Evolutionary conservation across 2,797 vertebrate species (phyloP).

Genomic region (Stomatorhinus walkeri): DNA sequence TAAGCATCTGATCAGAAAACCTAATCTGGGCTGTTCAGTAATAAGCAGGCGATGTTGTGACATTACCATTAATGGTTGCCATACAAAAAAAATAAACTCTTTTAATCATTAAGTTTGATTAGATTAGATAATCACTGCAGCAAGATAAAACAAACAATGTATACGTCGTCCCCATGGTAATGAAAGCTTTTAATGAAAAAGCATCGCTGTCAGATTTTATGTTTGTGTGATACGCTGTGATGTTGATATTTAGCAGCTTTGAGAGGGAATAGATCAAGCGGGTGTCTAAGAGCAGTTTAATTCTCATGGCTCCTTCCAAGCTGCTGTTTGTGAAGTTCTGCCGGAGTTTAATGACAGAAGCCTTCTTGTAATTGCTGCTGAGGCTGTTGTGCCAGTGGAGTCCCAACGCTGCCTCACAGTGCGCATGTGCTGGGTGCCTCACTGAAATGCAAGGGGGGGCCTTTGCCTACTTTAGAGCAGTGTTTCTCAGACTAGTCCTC

Average conservation of each 20-base stretch:
- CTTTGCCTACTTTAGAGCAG: not conserved
- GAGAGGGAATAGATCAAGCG: not conserved
- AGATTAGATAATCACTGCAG: not conserved
- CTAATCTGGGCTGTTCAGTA: not conserved
- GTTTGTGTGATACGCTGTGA: not conserved
- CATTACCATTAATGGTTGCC: not conserved
- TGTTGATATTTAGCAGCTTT: not conserved
- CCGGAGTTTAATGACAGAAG: not conserved
- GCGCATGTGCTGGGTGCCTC: not conserved
- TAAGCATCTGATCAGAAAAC: not conserved
- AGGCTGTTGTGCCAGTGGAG: not conserved
- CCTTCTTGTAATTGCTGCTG: not conserved
- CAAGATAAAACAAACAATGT: not conserved
- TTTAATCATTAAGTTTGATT: conserved; percentile 7
- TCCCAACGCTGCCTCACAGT: not conserved
- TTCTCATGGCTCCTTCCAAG: not conserved
- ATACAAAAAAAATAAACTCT: not conserved
- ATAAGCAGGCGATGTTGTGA: not conserved
- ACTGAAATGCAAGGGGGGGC: not conserved
- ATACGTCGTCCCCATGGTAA: not conserved
- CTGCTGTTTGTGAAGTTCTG: not conserved
- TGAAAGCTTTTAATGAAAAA: conserved; percentile 1
- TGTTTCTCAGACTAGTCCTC: not conserved
- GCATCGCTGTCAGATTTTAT: not conserved
- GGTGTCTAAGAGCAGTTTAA: not conserved